These are phyloP conservation scores for Orthochromis malagaraziensis DNA, from an alignment of 2,113 vertebrate genomes.

Conservation along the genomic window DNA sequence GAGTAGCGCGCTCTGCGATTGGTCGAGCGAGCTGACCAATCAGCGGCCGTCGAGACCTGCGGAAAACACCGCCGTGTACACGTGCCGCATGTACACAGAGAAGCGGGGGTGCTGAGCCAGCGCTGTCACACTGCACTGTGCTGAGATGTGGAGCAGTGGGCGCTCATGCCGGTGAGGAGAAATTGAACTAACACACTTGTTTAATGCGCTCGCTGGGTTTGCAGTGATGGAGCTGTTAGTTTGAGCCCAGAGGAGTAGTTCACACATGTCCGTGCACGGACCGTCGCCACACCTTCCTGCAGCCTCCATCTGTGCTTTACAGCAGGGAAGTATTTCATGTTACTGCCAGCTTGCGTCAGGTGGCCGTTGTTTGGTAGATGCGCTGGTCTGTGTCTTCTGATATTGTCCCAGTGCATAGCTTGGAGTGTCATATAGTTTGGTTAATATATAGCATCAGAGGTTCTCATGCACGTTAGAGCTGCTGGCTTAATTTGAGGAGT, in stretches of 20 bases:
- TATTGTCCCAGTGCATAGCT: not conserved
- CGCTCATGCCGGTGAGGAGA: not conserved
- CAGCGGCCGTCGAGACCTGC: not conserved
- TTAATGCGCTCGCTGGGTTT: not conserved
- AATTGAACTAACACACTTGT: not conserved
- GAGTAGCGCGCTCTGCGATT: slow-evolving; percentile 13
- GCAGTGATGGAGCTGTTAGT: not conserved
- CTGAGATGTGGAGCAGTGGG: not conserved
- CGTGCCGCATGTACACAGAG: slow-evolving; percentile 47
- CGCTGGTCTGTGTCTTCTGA: not conserved
- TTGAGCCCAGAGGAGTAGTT: not conserved
- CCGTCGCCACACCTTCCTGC: slow-evolving; percentile 7
- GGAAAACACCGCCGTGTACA: slow-evolving; percentile 49
- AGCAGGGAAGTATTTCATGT: not conserved
- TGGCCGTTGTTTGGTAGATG: not conserved
- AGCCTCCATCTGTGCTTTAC: not conserved
- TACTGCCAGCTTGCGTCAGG: not conserved
- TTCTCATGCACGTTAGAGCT: not conserved
- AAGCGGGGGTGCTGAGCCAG: not conserved
- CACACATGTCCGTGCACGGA: slow-evolving; percentile 23
- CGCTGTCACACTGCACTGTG: not conserved
- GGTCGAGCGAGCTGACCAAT: slow-evolving; percentile 46
- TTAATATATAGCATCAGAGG: not conserved
- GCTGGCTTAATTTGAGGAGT: not conserved
- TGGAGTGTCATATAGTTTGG: not conserved